Evolutionary conservation across 2,888 invertebrate genomes (phyloP).

Genomic region (Drosophila birchii): DNA sequence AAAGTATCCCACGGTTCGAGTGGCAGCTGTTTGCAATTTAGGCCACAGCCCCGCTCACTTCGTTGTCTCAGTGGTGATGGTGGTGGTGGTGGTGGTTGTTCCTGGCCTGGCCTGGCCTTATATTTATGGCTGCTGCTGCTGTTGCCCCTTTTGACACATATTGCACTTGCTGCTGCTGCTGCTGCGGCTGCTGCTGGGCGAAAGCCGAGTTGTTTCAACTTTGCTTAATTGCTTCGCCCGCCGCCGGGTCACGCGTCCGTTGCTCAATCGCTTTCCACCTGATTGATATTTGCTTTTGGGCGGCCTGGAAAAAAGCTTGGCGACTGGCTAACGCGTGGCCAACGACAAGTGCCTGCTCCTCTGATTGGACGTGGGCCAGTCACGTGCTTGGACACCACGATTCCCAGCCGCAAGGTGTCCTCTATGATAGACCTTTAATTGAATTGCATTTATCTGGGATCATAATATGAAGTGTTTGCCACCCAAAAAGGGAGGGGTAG

Average conservation of each 20-base stretch:
- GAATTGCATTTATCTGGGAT: constrained; percentile 53
- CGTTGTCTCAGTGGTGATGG: constrained; percentile 36
- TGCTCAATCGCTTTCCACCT: constrained; percentile 54
- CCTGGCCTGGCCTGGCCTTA: constrained; percentile 11
- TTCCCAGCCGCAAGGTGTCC: constrained; percentile 7
- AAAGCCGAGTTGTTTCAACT: constrained; percentile 50
- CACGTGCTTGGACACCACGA: constrained; percentile 52
- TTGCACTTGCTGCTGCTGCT: constrained; percentile 67
- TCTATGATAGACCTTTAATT: constrained; percentile 57
- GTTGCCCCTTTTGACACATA: constrained; percentile 64
- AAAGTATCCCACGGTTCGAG: constrained; percentile 83
- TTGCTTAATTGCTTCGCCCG: constrained; percentile 62
- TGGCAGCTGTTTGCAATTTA: constrained; percentile 84
- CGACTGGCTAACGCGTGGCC: constrained; percentile 27
- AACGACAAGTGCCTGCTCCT: constrained; percentile 39
- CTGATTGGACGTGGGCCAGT: constrained; percentile 60
- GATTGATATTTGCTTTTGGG: constrained; percentile 40
- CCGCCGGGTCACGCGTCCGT: constrained; percentile 58
- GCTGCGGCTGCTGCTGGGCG: constrained; percentile 36
- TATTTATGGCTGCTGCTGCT: constrained; percentile 40
- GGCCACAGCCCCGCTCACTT: constrained; percentile 74
- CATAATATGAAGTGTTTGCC: constrained; percentile 56
- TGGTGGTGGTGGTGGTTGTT: constrained; percentile 47
- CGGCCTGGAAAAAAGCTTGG: constrained; percentile 28
- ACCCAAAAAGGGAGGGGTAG: neutral